phyloP scores from a whole-genome alignment of 2,888 invertebrate species.

The Actias luna region DNA sequence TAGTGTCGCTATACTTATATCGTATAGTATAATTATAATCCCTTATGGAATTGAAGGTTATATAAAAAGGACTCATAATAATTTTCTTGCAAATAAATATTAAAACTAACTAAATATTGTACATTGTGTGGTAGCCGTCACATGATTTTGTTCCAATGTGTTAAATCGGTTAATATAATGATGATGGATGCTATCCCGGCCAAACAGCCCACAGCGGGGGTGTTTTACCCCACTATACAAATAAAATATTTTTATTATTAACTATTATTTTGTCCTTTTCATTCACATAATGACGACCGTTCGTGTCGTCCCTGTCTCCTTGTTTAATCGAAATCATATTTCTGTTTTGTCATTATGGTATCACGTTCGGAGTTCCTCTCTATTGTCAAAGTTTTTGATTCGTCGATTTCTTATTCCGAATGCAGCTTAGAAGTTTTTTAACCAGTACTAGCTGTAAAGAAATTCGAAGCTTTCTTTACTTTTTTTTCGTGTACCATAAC shows the following conservation, averaged over 20 bases:
- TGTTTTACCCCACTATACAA: constrained; percentile 81
- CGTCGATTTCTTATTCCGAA: constrained; percentile 78
- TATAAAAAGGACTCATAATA: too few relatives aligned
- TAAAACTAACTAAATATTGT: constrained; percentile 17
- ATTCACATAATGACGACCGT: constrained; percentile 45
- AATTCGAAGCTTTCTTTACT: constrained; percentile 48
- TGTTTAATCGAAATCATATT: constrained; percentile 81
- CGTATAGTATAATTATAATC: too few relatives aligned
- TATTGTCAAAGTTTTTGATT: constrained; percentile 73
- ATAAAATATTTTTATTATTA: constrained; percentile 82
- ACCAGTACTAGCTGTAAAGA: constrained; percentile 56
- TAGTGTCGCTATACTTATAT: too few relatives aligned
- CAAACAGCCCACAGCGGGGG: constrained; percentile 81
- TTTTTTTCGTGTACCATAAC: constrained; percentile 14
- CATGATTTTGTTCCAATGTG: constrained; percentile 79
- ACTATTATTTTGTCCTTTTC: constrained; percentile 65
- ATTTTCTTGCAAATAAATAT: constrained; percentile 35
- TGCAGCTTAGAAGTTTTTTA: constrained; percentile 62
- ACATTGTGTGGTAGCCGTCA: constrained; percentile 39
- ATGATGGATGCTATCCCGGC: constrained; percentile 78
- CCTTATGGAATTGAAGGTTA: too few relatives aligned
- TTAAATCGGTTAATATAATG: constrained; percentile 82
- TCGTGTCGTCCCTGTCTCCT: constrained; percentile 59
- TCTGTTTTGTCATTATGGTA: constrained; percentile 82
- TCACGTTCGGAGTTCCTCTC: constrained; percentile 78